Evolutionary conservation across 1,140 invertebrate genomes (phyloP).

Genomic region (Battus philenor): DNA sequence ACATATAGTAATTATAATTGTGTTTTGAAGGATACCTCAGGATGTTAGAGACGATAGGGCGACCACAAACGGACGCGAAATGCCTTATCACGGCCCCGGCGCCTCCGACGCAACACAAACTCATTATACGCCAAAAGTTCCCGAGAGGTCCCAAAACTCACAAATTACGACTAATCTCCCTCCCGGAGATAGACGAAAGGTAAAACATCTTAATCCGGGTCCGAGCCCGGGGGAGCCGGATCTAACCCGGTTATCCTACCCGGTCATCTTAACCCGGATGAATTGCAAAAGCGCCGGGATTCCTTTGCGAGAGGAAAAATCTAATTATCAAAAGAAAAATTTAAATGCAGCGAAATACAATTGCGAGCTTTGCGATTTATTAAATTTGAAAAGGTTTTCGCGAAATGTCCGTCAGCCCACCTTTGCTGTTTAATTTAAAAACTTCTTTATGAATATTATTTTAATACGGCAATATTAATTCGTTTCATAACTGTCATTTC

Average conservation of each 20-base stretch:
- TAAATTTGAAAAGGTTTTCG: too few species aligned
- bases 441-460: too few species aligned
- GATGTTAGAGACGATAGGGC: too few species aligned
- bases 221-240: conserved; percentile 12
- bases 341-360: not conserved
- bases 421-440: too few species aligned
- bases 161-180: conserved; percentile 9
- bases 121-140: conserved; percentile 8
- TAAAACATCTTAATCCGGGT: conserved; percentile 17
- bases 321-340: conserved; percentile 8
- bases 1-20: too few species aligned
- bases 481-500: too few species aligned
- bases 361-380: not conserved
- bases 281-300: conserved; percentile 8
- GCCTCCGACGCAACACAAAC: too few species aligned
- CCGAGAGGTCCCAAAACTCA: conserved; percentile 4
- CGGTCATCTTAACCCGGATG: conserved; percentile 20
- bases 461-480: too few species aligned
- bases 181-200: conserved; percentile 12
- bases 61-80: too few species aligned
- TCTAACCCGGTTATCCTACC: conserved; percentile 21
- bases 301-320: not conserved
- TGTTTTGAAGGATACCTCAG: too few species aligned
- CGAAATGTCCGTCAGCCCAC: too few species aligned
- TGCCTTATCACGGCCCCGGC: too few species aligned